Percentiles rank a stretch among this genome's conserved stretches.
These are phyloP conservation scores for Brachionus manjavacas DNA, from an alignment of 1,140 invertebrate species.

Conservation along the genomic window DNA sequence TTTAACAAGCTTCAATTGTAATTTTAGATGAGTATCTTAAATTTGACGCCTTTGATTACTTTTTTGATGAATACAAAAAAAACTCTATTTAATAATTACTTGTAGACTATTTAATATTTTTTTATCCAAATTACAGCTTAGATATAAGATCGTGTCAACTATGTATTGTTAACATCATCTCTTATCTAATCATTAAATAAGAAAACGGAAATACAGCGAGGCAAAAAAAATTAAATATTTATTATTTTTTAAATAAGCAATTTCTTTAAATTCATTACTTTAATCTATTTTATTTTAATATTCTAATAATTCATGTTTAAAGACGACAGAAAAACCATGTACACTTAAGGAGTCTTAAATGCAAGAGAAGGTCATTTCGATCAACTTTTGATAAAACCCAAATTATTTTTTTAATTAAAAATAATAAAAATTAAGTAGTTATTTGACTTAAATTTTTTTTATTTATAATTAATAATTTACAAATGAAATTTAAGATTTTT, in stretches of 20 bases:
- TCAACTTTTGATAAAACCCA: too few relatives aligned
- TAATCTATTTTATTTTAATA: too few relatives aligned
- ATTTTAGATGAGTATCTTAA: not conserved
- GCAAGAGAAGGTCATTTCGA: too few relatives aligned
- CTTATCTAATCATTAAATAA: not conserved
- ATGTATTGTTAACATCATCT: not conserved
- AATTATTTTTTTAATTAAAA: too few relatives aligned
- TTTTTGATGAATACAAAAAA: not conserved
- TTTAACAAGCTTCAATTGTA: not conserved
- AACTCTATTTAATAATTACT: not conserved
- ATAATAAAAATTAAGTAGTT: not conserved
- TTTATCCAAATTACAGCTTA: not conserved
- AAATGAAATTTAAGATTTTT: not conserved
- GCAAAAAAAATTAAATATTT: not conserved
- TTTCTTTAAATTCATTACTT: too few relatives aligned
- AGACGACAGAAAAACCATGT: too few relatives aligned
- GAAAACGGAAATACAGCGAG: not conserved
- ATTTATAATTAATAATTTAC: not conserved
- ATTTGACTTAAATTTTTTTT: not conserved
- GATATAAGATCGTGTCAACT: not conserved
- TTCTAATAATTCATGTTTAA: too few relatives aligned
- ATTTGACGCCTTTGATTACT: not conserved
- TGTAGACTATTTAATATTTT: not conserved
- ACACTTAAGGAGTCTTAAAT: too few relatives aligned
- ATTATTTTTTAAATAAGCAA: too few relatives aligned